phyloP scores from a whole-genome alignment of 1,140 invertebrate species.

The Sesamia nonagrioides region DNA sequence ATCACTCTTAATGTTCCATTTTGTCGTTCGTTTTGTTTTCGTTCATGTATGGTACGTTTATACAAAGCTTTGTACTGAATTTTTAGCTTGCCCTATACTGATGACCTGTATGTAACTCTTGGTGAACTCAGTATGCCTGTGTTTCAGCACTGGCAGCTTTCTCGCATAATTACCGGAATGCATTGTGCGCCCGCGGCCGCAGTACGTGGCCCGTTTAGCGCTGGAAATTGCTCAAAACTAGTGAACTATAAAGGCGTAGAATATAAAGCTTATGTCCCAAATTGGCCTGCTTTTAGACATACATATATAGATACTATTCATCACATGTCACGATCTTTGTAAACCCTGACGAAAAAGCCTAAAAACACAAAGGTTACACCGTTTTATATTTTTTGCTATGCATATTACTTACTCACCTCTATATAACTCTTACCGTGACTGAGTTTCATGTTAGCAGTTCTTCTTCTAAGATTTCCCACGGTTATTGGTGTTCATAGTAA shows the following conservation, averaged over 20 bases:
- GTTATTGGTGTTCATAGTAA: neutral
- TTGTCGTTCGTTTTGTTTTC: constrained; percentile 29
- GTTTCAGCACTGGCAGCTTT: constrained; percentile 70
- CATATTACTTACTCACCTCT: constrained; percentile 7
- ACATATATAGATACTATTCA: constrained; percentile 24
- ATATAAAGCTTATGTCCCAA: constrained; percentile 70
- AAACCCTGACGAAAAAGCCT: constrained; percentile 16
- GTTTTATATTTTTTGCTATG: neutral
- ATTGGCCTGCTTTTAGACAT: constrained; percentile 53
- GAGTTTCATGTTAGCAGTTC: constrained; percentile 11
- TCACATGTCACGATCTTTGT: constrained; percentile 6
- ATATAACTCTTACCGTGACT: neutral
- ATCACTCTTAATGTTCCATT: constrained; percentile 29
- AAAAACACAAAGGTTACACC: constrained; percentile 10
- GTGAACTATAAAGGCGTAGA: constrained; percentile 65
- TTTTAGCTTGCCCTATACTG: constrained; percentile 43
- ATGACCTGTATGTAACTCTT: constrained; percentile 52
- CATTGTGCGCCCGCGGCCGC: constrained; percentile 73
- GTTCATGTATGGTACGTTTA: constrained; percentile 18
- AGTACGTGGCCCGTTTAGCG: constrained; percentile 71
- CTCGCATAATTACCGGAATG: constrained; percentile 81
- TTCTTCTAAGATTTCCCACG: neutral
- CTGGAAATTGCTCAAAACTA: constrained; percentile 75
- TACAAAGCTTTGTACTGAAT: constrained; percentile 43
- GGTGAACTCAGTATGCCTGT: constrained; percentile 55